These are phyloP conservation scores for Phaenicophaeus curvirostris DNA, from an alignment of 2,797 vertebrate genomes.

Conservation along the genomic window DNA sequence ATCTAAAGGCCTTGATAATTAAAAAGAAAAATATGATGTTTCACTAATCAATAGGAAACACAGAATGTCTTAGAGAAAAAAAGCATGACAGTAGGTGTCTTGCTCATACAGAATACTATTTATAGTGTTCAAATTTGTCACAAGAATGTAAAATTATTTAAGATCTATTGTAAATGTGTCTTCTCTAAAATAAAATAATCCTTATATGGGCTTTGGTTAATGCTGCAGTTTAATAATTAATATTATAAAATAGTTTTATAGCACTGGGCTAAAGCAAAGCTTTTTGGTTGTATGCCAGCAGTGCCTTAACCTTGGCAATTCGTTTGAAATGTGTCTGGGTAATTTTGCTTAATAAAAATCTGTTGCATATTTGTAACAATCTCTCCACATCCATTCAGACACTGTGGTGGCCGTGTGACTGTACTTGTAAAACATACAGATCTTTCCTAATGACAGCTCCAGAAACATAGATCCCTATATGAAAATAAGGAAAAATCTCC, in stretches of 20 bases:
- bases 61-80: not conserved
- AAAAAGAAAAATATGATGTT: slow-evolving; percentile 9
- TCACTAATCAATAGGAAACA: not conserved
- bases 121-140: not conserved
- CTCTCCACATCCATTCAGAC: not conserved
- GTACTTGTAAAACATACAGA: not conserved
- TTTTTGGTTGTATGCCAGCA: slow-evolving; percentile 7
- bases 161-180: not conserved
- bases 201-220: not conserved
- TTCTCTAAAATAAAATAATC: not conserved
- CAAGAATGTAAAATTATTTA: not conserved
- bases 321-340: not conserved
- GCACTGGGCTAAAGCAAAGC: not conserved
- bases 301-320: slow-evolving; percentile 16
- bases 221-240: not conserved
- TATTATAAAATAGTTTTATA: not conserved
- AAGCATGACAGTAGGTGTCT: not conserved
- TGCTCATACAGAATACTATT: not conserved
- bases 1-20: not conserved
- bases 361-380: not conserved
- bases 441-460: not conserved
- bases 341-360: slow-evolving; percentile 8
- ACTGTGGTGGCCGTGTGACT: not conserved
- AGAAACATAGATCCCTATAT: not conserved
- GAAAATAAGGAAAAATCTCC: fast-evolving